Evolutionary conservation across 2,113 vertebrate genomes (phyloP), one percentile per base, ranked within the genome.

Genomic region (Rattus rattus): DNA sequence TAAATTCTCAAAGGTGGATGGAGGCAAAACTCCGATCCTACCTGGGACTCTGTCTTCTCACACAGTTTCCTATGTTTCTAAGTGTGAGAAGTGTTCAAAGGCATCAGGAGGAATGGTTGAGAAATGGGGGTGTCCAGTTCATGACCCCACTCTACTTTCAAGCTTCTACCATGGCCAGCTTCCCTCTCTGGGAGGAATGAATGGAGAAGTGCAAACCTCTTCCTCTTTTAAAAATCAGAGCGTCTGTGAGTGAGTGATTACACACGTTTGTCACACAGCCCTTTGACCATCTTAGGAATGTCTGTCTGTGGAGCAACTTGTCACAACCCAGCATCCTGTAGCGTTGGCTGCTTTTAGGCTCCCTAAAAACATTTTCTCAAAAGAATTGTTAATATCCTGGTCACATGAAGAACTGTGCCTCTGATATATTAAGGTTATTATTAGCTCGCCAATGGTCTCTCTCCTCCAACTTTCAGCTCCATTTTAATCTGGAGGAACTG

Each of bases 171-270:
- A n/a, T 3, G 33, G 36, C 47, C 20, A 72, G 81, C 52, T 88
- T 96, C 65, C 83, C 17, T 70, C 67, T 94, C 36, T 52, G 19
- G 47, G 72, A 63, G 1, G 2, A 49, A 52, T 17, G 7, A 93
- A 88, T 12, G 33, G 30, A 63, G n/a, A 96, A 95, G n/a, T 70
- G 22, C 11, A 72, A 83, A 72, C 28, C 56, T 80, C 81, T 92
- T 95, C 86, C 36, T 92, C 33, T 2, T 90, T 89, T 96, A 61
- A 39, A 67, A 94, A 49, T 43, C 4, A 1, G 52, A 59, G 36
- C 24, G 77, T 92, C 54, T 30, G 14, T 33, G 47, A 85, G 24
- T 19, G 28, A 88, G 33, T 22, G 19, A 54, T 61, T 75, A 36
- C 3, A 24, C 59, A 33, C 65, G 4, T 73, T 77, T 70, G 63